Conservation (phyloP, 1,140 invertebrate genomes). For the Oreohelix idahoensis region DNA sequence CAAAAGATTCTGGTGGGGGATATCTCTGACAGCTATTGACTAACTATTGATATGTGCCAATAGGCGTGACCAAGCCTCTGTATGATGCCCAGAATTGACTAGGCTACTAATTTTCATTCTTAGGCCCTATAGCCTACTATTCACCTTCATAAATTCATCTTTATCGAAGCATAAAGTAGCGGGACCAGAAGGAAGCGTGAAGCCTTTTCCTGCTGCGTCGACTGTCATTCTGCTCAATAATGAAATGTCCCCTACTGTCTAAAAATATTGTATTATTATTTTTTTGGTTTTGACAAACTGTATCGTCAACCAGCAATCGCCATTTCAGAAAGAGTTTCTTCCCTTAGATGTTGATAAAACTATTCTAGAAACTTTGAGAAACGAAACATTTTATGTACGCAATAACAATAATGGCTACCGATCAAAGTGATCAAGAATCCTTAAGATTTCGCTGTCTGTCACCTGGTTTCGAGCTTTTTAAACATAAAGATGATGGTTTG, state of each 20-base stretch:
- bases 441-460: slow-evolving; percentile 45
- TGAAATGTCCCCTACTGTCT: no score
- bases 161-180: slow-evolving; percentile 81
- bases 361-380: background rate
- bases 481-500: slow-evolving; percentile 65
- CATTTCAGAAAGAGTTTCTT: background rate
- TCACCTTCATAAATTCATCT: slow-evolving; percentile 80
- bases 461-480: slow-evolving; percentile 40
- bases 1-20: no score
- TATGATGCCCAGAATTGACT: no score
- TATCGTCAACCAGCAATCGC: background rate
- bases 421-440: background rate
- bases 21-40: no score
- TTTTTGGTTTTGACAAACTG: background rate
- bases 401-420: background rate
- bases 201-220: slow-evolving; percentile 59
- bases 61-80: no score
- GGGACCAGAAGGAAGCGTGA: slow-evolving; percentile 70
- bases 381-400: background rate
- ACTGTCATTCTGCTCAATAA: slow-evolving; percentile 58
- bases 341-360: background rate
- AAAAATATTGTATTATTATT: no score
- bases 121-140: no score
- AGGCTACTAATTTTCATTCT: no score
- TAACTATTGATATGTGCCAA: no score